Base-by-base conservation (phyloP, 2,888 invertebrate genomes). In the Cynaeus angustus region DNA sequence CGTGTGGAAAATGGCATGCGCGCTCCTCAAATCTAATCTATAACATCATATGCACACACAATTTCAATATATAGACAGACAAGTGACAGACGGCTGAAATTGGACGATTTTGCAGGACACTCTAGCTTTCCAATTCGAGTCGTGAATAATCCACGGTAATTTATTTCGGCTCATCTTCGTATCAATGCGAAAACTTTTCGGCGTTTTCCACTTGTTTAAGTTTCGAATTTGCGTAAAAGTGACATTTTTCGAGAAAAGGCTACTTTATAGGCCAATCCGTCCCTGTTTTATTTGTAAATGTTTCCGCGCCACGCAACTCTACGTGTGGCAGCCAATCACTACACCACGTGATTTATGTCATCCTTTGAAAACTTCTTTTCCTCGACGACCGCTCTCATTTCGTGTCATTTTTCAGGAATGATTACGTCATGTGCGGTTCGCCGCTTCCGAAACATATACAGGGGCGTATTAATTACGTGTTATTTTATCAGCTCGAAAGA, bases 21-120 rank as follows among this genome's bases (percentile, higher is more conserved):
- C 84, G 80, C 75, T 77, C 76, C 77, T 75, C 81, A 81, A 83
- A 83, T 83, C 83, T 83, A 84, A 84, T 84, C 84, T 84, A 84
- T 84, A 84, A 83, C 81, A 83, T 83, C 82, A 78, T 78, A 77
- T 77, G 73, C 74, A 74, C 74, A 75, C 75, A 77, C 77, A 75
- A 78, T 67, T 78, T 73, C 77, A 72, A 77, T 77, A 76, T 74
- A 76, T 70, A 70, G 73, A 71, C 68, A 72, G 73, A 74, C 72
- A 73, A 75, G 75, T 70, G 70, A 66, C 30, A 37, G 66, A 37
- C 55, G 38, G 30, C 33, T 61, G 13, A n/a, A 10, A 37, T 48
- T 61, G 45, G 7, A 7, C n/a, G 26, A 4, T 8, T 21, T 16
- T 56, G 43, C 26, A 5, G 59, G 53, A 53, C 53, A 52, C 7